These are phyloP conservation scores for Erythrocercus mccallii DNA, from an alignment of 2,113 vertebrate species.

Conservation along the genomic window DNA sequence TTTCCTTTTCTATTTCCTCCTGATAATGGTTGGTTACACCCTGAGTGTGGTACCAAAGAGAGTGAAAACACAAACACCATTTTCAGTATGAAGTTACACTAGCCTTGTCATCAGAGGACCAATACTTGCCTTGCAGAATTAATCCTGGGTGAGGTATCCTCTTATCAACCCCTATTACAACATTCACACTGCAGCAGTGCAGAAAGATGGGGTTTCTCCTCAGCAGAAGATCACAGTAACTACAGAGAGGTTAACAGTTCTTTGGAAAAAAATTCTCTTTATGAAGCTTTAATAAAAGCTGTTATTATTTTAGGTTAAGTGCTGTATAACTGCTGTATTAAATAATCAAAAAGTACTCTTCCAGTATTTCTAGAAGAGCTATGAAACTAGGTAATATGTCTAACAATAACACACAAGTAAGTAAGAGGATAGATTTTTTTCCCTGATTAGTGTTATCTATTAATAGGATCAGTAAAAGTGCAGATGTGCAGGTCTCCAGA, in stretches of 20 bases:
- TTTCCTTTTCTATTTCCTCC: background rate
- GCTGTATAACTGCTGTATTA: background rate
- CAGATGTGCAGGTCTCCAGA: background rate
- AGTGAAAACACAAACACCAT: background rate
- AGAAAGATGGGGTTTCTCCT: background rate
- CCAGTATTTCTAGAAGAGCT: background rate
- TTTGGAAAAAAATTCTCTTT: accelerated
- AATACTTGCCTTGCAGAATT: background rate
- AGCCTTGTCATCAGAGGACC: background rate
- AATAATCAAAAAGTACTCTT: background rate
- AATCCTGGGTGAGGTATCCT: background rate
- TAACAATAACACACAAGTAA: background rate
- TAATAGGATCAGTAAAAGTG: background rate
- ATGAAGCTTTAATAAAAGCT: background rate
- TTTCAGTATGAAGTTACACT: background rate
- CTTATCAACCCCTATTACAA: background rate
- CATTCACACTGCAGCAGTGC: background rate
- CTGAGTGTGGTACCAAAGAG: background rate
- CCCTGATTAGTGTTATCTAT: background rate
- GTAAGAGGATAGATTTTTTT: background rate
- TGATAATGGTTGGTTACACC: background rate
- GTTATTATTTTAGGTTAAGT: background rate
- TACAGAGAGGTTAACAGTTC: background rate
- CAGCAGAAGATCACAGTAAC: background rate
- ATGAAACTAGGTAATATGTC: background rate